phyloP scores from a whole-genome alignment of 2,888 invertebrate genomes.

The Nowickia ferox region DNA sequence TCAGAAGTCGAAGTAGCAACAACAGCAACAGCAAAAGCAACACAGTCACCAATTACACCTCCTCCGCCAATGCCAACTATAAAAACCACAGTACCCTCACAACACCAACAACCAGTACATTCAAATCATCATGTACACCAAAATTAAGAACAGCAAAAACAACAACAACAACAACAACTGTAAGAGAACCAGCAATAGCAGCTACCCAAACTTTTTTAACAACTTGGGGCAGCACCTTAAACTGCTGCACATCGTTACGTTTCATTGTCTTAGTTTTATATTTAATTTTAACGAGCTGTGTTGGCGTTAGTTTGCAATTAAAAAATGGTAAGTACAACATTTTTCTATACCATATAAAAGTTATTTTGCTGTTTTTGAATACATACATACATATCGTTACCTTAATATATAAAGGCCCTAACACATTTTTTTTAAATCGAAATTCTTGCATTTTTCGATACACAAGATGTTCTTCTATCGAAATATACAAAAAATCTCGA shows the following conservation, averaged over 20 bases:
- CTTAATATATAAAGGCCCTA: no score
- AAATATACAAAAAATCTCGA: no score
- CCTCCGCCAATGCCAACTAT: constrained; percentile 38
- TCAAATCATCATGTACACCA: constrained; percentile 32
- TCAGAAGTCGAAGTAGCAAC: constrained; percentile 2
- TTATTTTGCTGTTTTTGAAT: background rate
- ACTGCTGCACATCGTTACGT: constrained; percentile 67
- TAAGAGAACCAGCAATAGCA: constrained; percentile 18
- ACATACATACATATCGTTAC: no score
- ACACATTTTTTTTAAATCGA: no score
- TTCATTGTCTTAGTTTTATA: constrained; percentile 71
- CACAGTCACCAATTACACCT: constrained; percentile 29
- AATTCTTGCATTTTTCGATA: no score
- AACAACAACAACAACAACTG: background rate
- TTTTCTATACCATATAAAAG: constrained; percentile 39
- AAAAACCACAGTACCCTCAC: constrained; percentile 25
- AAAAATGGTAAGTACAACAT: constrained; percentile 74
- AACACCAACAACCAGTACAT: constrained; percentile 30
- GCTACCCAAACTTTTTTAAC: constrained; percentile 32
- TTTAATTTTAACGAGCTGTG: constrained; percentile 73
- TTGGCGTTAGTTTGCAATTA: constrained; percentile 74
- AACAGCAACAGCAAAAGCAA: constrained; percentile 24
- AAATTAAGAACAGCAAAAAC: constrained; percentile 34
- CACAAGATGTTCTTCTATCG: no score
- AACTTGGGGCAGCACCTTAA: constrained; percentile 52